A percentile compares a stretch with the other conserved stretches of the same genome.
phyloP scores from a whole-genome alignment of 1,140 invertebrate genomes.

The Adelges cooleyi region DNA sequence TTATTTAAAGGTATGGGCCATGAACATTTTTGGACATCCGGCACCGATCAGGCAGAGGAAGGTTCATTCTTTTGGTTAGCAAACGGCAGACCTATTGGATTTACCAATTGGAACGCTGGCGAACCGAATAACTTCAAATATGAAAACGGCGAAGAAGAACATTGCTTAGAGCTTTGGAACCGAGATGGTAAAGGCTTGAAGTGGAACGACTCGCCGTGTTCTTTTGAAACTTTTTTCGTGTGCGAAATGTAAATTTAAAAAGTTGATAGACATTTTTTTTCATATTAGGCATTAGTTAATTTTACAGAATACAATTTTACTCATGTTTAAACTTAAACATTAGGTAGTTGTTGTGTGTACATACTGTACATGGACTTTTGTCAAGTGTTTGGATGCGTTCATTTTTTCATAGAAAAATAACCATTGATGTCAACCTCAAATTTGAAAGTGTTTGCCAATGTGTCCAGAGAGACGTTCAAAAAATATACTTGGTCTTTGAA shows the following conservation, averaged over 20 bases:
- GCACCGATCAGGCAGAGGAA: constrained; percentile 79
- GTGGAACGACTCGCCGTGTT: constrained; percentile 87
- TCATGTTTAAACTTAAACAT: too few species aligned
- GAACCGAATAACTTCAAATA: constrained; percentile 85
- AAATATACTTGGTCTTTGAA: too few species aligned
- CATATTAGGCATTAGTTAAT: too few species aligned
- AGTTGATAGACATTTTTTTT: too few species aligned
- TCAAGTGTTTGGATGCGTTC: too few species aligned
- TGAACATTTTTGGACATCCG: constrained; percentile 87
- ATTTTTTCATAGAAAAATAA: too few species aligned
- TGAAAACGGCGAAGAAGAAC: constrained; percentile 84
- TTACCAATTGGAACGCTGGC: constrained; percentile 84
- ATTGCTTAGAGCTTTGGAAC: constrained; percentile 83
- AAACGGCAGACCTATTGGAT: constrained; percentile 72
- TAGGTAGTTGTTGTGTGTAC: too few species aligned
- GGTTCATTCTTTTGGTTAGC: constrained; percentile 87
- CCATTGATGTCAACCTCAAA: too few species aligned
- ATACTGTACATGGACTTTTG: too few species aligned
- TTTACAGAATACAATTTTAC: too few species aligned
- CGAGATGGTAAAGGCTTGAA: constrained; percentile 79
- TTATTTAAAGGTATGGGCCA: constrained; percentile 58
- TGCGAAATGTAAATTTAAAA: constrained; percentile 54
- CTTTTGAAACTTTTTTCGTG: constrained; percentile 82
- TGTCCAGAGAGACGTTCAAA: too few species aligned
- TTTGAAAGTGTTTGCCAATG: too few species aligned